Evolutionary conservation across 2,113 vertebrate genomes (phyloP), one percentile per base, ranked within the genome.

Genomic region (Pelvicachromis taeniatus): DNA sequence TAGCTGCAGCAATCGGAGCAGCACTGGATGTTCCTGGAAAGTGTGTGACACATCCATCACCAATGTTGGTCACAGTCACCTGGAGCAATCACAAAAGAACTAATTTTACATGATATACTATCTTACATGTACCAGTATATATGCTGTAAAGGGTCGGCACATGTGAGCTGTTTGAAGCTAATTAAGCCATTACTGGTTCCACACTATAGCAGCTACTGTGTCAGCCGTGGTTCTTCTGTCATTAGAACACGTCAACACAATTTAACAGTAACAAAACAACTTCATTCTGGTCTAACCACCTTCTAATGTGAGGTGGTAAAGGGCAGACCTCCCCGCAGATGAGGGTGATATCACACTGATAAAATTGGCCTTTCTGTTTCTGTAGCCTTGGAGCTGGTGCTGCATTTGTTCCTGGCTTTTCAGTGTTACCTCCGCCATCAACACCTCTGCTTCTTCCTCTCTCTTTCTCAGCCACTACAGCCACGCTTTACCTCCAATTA

Each of bases 11-110:
- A 1, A 35, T 85, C 31, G 94, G 88, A 33, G 91, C 83, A 82
- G 91, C 86, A 68, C 95, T 94, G 92, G 90, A 90, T 78, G 90
- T 96, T 82, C 95, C 94, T 53, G 89, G 90, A 93, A 97, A 97
- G 90, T 95, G 88, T 63, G 79, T 94, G 90, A 94, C 29, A 45
- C 93, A 94, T 78, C 92, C 95, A 89, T 95, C 93, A 70, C 95
- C 93, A 84, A 83, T 92, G 95, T 94, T 96, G 94, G 96, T 96
- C 85, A 96, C 95, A 90, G 95, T 97, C 94, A 97, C 96, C 96
- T 97, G 95, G 88, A 96, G 95, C 95, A 95, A 92, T 93, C 96
- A 96, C 14, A 82, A 38, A 53, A 80, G 6, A 13, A 23, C 40
- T 45, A 1, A 35, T 33, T 14, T 16, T 53, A n/a, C 38, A 83